Conservation (phyloP, 2,113 vertebrate genomes). For the Barnardius zonarius region DNA sequence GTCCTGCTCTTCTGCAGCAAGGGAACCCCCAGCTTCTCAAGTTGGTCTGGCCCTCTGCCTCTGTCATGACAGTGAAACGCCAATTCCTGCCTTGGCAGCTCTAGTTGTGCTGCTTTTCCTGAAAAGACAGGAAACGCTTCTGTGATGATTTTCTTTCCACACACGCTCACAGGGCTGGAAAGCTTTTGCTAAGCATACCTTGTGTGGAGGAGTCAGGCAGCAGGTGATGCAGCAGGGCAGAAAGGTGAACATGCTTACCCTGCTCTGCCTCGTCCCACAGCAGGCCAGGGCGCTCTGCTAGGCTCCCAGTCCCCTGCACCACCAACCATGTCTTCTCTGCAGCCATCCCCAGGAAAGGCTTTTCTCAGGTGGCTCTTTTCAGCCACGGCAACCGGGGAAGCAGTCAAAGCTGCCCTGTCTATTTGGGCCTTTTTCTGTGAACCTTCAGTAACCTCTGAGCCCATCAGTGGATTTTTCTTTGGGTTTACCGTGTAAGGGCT, state of each 20-base stretch:
- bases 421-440: background rate
- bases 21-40: background rate
- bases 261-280: background rate
- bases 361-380: background rate
- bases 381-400: background rate
- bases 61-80: background rate
- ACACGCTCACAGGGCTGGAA: background rate
- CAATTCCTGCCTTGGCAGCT: background rate
- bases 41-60: background rate
- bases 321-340: background rate
- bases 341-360: background rate
- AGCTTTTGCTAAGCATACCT: background rate
- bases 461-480: constrained; percentile 7
- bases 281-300: background rate
- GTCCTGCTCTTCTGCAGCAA: background rate
- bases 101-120: background rate
- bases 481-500: constrained; percentile 59
- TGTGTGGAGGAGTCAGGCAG: background rate
- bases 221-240: background rate
- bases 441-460: constrained; percentile 2
- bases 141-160: background rate
- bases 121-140: background rate
- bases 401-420: background rate
- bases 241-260: accelerated
- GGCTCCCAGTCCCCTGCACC: background rate